Evolutionary conservation across 2,797 vertebrate species (phyloP), one percentile per base, ranked within the genome.

Genomic region (Alcedo atthis): DNA sequence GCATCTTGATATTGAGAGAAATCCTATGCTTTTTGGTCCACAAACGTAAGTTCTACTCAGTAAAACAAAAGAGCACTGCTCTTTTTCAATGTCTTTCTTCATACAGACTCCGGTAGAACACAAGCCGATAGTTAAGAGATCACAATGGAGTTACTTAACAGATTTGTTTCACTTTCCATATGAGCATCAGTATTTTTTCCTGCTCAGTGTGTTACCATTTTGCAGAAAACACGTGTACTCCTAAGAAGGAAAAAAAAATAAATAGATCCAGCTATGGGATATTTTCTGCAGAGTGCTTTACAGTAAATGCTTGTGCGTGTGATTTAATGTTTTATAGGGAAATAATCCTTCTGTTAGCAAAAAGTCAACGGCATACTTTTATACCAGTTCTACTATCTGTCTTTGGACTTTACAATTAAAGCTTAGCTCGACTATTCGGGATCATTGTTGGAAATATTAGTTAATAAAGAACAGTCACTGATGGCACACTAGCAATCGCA

Each of bases 151-250:
- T 33, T 87, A 20, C 40, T 92, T 37, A 59, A 69, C 16, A 84
- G 70, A 80, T 33, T 71, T 81, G 71, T 92, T 95, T 96, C 81
- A 83, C 71, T 94, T 94, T 95, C 86, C 55, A 21, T 87, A 83
- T 45, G 67, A 94, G 66, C 32, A 24, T 26, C 9, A 37, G 37
- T 45, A 2, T 4, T 40, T 40, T 51, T 67, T 54, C 19, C 51
- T 58, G 45, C 66, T 59, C 32, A 37, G 51, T 33, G 61, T 66
- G 43, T 26, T 43, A n/a, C 18, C 35, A 26, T 54, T 84, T 84
- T 3, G 6, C n/a, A 71, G 46, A 91, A 86, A 80, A 55, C 45
- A n/a, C 10, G 74, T 43, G 20, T 37, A 35, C 5, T 74, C 37
- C 48, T 7, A 68, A 25, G 28, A 51, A 84, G 17, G 42, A 35